Percentiles rank a stretch among this genome's conserved stretches.
Conservation (phyloP, 2,113 vertebrate genomes). For the Gobius niger region DNA sequence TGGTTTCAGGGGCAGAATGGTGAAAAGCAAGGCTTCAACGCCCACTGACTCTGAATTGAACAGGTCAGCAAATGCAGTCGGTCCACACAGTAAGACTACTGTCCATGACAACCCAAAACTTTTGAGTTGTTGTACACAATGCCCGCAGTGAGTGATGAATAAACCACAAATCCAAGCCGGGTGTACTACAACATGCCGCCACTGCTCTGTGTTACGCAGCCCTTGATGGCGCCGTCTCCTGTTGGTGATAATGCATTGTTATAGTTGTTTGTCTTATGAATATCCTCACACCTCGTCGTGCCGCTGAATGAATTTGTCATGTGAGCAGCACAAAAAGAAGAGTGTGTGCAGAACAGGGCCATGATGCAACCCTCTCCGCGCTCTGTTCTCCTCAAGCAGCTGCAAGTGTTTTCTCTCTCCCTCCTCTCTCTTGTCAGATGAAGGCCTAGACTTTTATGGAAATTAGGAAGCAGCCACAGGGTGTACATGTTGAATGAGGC, state of each 20-base stretch:
- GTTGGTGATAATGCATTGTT: constrained; percentile 13
- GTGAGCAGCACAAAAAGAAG: constrained; percentile 38
- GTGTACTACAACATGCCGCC: neutral
- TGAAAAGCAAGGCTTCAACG: too few species aligned
- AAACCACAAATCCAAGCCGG: neutral
- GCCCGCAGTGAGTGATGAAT: neutral
- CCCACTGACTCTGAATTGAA: too few species aligned
- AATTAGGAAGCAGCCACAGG: constrained; percentile 75
- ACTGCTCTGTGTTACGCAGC: neutral
- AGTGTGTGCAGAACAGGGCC: constrained; percentile 48
- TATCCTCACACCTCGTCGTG: constrained; percentile 14
- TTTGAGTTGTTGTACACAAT: neutral
- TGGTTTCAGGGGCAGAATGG: too few species aligned
- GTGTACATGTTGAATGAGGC: constrained; percentile 72
- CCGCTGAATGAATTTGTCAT: constrained; percentile 56
- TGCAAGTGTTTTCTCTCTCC: constrained; percentile 46
- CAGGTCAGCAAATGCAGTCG: too few species aligned
- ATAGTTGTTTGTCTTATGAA: constrained; percentile 22
- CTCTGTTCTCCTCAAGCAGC: constrained; percentile 61
- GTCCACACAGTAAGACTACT: neutral
- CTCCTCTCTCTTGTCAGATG: constrained; percentile 63
- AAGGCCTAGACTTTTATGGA: constrained; percentile 76
- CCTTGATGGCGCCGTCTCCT: neutral
- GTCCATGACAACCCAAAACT: neutral
- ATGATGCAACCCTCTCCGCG: constrained; percentile 65